These are phyloP conservation scores for Tenualosa thibaudeaui DNA, from an alignment of 2,797 vertebrate genomes.

Conservation along the genomic window DNA sequence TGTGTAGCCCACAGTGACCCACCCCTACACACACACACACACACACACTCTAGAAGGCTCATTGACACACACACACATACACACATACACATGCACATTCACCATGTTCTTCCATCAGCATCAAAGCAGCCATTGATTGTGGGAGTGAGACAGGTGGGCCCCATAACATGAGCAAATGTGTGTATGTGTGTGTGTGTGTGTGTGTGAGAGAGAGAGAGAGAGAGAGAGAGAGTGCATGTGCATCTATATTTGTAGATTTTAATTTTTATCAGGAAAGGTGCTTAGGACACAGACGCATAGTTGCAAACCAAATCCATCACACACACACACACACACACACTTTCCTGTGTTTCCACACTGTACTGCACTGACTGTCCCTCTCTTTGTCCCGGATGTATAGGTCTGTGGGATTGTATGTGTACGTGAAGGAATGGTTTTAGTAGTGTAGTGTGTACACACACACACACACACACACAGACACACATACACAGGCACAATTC, in stretches of 20 bases:
- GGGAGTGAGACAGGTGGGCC: slow-evolving; percentile 58
- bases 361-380: too few relatives aligned
- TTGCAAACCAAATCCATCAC: not conserved
- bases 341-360: not conserved
- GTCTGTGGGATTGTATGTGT: too few relatives aligned
- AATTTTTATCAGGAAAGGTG: not conserved
- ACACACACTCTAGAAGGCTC: not conserved
- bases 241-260: not conserved
- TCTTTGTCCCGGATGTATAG: too few relatives aligned
- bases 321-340: not conserved
- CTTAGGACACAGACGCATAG: not conserved
- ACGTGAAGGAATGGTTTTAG: too few relatives aligned
- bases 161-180: not conserved
- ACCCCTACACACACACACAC: not conserved
- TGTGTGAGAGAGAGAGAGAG: not conserved
- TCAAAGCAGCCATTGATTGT: slow-evolving; percentile 59
- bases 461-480: slow-evolving; percentile 12
- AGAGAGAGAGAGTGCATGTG: not conserved
- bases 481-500: not conserved
- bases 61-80: not conserved
- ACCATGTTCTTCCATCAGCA: slow-evolving; percentile 39
- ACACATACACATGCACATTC: not conserved
- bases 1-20: slow-evolving; percentile 7
- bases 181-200: not conserved
- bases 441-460: not conserved